Percentiles rank a stretch among this genome's conserved stretches.
phyloP scores from a whole-genome alignment of 2,797 vertebrate species.

The Darevskia nairensis region DNA sequence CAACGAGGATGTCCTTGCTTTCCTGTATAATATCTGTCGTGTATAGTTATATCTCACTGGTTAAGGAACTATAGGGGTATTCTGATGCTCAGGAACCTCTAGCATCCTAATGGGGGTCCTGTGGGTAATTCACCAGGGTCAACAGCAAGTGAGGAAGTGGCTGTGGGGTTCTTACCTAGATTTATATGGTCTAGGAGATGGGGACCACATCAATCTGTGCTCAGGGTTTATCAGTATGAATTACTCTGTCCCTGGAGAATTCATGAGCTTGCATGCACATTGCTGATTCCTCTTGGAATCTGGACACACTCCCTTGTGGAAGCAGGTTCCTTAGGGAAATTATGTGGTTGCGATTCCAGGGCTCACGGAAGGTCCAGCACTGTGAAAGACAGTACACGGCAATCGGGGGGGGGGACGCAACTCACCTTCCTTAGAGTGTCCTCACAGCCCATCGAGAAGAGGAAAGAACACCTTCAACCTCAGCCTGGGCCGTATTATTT shows the following conservation, averaged over 20 bases:
- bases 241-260: conserved; percentile 4
- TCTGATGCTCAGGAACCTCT: background rate
- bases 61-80: background rate
- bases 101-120: background rate
- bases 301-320: background rate
- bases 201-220: background rate
- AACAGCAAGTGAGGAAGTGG: background rate
- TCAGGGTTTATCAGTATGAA: conserved; percentile 9
- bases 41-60: background rate
- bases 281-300: background rate
- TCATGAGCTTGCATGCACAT: background rate
- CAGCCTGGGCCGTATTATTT: background rate
- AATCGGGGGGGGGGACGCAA: background rate
- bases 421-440: background rate
- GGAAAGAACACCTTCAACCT: background rate
- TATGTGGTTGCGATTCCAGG: background rate
- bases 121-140: background rate
- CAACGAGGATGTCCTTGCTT: background rate
- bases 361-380: background rate
- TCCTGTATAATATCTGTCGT: background rate
- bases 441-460: background rate
- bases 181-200: background rate
- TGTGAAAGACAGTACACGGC: background rate
- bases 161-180: background rate
- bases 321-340: conserved; percentile 15